Base-by-base conservation (phyloP, 2,888 invertebrate genomes). In the Coleophora flavipennella region DNA sequence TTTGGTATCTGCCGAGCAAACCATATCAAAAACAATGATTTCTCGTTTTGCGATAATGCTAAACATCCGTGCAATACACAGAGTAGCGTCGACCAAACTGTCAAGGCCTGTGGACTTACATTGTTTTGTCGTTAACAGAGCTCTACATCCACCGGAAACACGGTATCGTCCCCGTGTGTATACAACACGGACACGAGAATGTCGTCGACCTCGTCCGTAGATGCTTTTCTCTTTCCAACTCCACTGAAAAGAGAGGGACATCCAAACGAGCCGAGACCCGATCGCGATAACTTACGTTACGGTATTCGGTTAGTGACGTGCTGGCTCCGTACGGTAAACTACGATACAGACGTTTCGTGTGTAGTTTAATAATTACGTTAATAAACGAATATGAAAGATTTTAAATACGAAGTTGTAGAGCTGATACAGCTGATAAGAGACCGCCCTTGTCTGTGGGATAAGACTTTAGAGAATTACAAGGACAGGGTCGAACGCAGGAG, bases 391-490 rank as follows among this genome's bases (percentile, higher is more conserved):
- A 70, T 73, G 62, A 72, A 64, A 43, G 67, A 67, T 37, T 83
- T 80, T 53, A 76, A 74, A 51, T 84, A 80, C 40, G 64, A 75
- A 41, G 67, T 80, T 3, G 44, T 67, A 14, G 50, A 61, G 35
- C 58, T 84, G 41, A 70, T 81, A 38, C 50, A 64, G 11, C 51
- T 51, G 1, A 65, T 84, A 1, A 57, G 52, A 36, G 66, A 70
- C 1, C 59, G 76, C 1, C 77, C 80, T 0, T 77, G 76, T 41
- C 53, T 84, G 38, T 84, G 84, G 84, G 73, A 84, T 50, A 80
- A 69, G 49, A 61, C 60, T n/a, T 48, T 65, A 29, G 81, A 81
- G 32, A 60, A 57, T 40, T 80, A 84, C 44, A 84, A 80, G 51
- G 81, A 81, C 50, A 67, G 76, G 1, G 48, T 67, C 0, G 81